phyloP scores from a whole-genome alignment of 92 coral and sea anemone species.

The Pocillopora meandrina region DNA sequence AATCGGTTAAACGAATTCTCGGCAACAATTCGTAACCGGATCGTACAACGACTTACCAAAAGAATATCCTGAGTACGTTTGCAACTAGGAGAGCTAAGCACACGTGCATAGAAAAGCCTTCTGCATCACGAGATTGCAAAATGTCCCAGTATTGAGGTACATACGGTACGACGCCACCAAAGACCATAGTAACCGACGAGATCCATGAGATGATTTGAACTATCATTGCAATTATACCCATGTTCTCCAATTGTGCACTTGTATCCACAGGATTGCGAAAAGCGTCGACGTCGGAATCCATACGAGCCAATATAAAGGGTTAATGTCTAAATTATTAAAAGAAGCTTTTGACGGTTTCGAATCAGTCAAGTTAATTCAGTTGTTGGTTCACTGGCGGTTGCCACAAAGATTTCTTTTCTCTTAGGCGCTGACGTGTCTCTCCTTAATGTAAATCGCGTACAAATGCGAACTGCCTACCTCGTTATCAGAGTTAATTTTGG shows the following conservation, averaged over 20 bases:
- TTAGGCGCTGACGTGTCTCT: not conserved
- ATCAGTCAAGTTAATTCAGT: not conserved
- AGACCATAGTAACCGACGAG: constrained; percentile 92
- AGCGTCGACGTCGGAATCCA: constrained; percentile 28
- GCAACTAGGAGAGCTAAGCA: constrained; percentile 94
- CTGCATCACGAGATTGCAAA: constrained; percentile 76
- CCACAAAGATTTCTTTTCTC: not conserved
- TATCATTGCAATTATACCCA: constrained; percentile 18
- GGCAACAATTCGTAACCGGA: not conserved
- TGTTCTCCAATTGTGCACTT: constrained; percentile 15
- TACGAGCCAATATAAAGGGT: not conserved
- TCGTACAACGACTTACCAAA: constrained; percentile 75
- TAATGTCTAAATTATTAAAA: not conserved
- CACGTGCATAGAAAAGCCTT: constrained; percentile 93
- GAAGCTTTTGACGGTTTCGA: not conserved
- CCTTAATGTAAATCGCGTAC: no score
- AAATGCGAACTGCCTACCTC: no score
- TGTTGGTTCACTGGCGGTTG: not conserved
- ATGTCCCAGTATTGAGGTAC: constrained; percentile 97
- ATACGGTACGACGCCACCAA: constrained; percentile 97
- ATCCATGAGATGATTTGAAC: constrained; percentile 71
- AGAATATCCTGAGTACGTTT: constrained; percentile 89
- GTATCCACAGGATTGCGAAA: constrained; percentile 8
- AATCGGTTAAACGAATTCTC: no score
- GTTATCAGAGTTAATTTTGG: no score